Conservation (phyloP, 2,113 vertebrate species). For the Lampris incognitus region DNA sequence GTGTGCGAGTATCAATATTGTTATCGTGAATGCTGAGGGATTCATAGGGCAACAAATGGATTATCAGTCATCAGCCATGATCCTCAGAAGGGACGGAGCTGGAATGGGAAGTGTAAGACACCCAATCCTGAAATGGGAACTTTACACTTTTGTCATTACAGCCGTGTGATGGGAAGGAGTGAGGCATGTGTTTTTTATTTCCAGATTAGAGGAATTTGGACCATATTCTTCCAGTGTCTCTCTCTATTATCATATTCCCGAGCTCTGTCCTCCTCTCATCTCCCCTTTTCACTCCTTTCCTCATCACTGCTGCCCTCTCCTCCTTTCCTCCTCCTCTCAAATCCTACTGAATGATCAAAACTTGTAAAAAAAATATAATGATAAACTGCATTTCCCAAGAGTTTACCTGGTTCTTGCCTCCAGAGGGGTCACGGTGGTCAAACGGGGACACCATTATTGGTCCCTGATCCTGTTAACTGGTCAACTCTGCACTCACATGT, state of each 20-base stretch:
- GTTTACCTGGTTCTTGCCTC: background rate
- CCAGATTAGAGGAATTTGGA: conserved; percentile 55
- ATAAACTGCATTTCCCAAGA: conserved; percentile 30
- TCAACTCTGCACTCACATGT: background rate
- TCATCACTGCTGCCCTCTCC: background rate
- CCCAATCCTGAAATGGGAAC: conserved; percentile 22
- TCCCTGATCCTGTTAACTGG: conserved; percentile 13
- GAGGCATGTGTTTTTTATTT: conserved; percentile 68
- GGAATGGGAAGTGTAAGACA: conserved; percentile 48
- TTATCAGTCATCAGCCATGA: conserved; percentile 45
- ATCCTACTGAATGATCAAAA: background rate
- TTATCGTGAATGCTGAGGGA: conserved; percentile 19
- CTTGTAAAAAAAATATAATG: background rate
- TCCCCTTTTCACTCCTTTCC: conserved; percentile 11
- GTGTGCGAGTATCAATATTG: conserved; percentile 16
- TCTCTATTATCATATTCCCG: conserved; percentile 11
- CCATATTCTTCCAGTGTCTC: conserved; percentile 2
- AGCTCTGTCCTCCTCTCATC: conserved; percentile 10
- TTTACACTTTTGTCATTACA: conserved; percentile 48
- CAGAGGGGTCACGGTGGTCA: conserved; percentile 21
- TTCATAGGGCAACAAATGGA: conserved; percentile 40
- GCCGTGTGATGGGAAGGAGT: conserved; percentile 62
- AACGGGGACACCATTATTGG: conserved; percentile 18
- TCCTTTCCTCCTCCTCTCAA: conserved; percentile 5
- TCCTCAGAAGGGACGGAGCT: conserved; percentile 24